Evolutionary conservation across 2,888 invertebrate genomes (phyloP), one percentile per base, ranked within the genome.

Genomic region (Drosophila koepferae): DNA sequence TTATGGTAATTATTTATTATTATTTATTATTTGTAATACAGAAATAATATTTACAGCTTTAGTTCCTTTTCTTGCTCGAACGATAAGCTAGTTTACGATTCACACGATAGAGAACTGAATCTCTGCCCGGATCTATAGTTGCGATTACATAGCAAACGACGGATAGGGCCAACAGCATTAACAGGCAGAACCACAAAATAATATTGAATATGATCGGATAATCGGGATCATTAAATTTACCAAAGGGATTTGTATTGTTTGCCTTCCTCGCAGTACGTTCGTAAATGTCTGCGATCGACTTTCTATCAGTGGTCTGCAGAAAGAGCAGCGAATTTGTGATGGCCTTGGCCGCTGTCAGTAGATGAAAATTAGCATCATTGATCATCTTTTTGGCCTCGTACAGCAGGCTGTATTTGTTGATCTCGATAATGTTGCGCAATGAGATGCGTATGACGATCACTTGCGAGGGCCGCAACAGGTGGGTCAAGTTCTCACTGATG

Each of bases 41-140:
- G 12, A 10, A 92, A 97, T 3, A 48, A 48, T 3, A 28, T n/a
- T 31, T 48, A 16, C 4, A 48, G 28, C 6, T 10, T 48, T 31
- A 31, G 97, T 86, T 98, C 98, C 93, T 98, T 99, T 95, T 99
- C 99, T 96, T 97, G 90, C 98, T 95, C 69, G 3, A 2, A 97
- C n/a, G 31, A 31, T 28, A 18, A n/a, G 2, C 4, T 6, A 36
- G 14, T 1, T 34, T 97, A 91, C 96, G 98, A 38, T 99, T 99
- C 97, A 99, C 98, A 82, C 99, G 96, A 94, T 99, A 99, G 93
- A 99, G 99, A 92, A 99, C 98, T 61, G 99, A 99, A 94, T 99
- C 99, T 80, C 98, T 95, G 80, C 99, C 99, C 23, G 99, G 99
- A 93, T 99, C 99, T 97, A 99, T 99, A 85, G 96, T 95, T 91